Evolutionary conservation across 1,140 invertebrate species (phyloP), one percentile per base, ranked within the genome.

Genomic region (Apis laboriosa): DNA sequence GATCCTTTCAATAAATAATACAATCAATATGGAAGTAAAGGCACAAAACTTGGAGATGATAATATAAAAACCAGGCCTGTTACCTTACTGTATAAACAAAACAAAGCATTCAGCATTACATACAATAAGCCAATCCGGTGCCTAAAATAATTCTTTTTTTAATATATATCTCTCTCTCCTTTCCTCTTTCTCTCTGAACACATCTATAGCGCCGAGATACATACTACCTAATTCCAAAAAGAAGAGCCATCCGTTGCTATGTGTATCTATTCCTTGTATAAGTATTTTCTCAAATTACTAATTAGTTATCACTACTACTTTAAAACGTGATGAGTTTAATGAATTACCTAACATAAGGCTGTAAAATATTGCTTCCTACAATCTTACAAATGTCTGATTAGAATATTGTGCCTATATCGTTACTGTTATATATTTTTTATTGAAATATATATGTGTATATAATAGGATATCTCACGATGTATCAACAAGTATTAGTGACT

Each of bases 151-250:
- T 75, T 78, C 60, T 86, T 79, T 87, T 75, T 58, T 43, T 34
- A 34, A 21, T 43, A 60, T 60, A 43, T 73, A 24, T 28, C 21
- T 70, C 43, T 68, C 67, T n/a, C 34, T 15, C 21, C 12, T n/a
- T 61, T 12, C 12, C 67, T 71, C 9, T 83, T 34, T 77, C 83
- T 95, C 95, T 95, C 95, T 95, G 92, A 95, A 95, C 78, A 95
- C 94, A 89, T 95, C 95, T 88, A 95, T 95, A 73, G 94, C 94
- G 80, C 93, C 94, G 92, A 95, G 92, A 94, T 95, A 95, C 95
- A 95, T 95, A 93, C 93, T 95, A 95, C 92, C 94, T 95, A 93
- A 91, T 87, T 91, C 90, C 78, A 90, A 91, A 93, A 90, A 85
- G 80, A 93, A 91, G 78, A 92, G 89, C 92, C 94, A 94, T 94